phyloP scores from a whole-genome alignment of 2,113 vertebrate genomes.

The Bufo bufo region DNA sequence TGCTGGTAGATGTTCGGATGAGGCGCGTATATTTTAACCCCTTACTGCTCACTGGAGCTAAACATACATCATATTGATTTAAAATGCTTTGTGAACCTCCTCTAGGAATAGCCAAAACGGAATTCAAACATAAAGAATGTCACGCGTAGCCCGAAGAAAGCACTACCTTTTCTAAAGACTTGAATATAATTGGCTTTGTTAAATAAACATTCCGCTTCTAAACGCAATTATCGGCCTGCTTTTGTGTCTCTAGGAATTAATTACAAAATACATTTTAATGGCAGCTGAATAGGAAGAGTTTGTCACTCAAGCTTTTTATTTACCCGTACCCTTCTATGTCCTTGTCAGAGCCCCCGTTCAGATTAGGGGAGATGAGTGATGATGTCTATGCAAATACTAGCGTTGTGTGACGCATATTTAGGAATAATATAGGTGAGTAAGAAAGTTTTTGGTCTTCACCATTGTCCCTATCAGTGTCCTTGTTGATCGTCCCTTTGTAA shows the following conservation, averaged over 20 bases:
- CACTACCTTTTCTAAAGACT: constrained; percentile 43
- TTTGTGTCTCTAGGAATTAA: constrained; percentile 56
- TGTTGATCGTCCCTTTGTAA: not conserved
- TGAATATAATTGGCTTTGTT: constrained; percentile 50
- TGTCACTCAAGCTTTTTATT: constrained; percentile 52
- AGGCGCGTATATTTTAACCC: not conserved
- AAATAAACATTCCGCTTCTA: constrained; percentile 44
- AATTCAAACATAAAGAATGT: constrained; percentile 27
- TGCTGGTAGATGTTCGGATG: constrained; percentile 1
- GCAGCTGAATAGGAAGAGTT: constrained; percentile 43
- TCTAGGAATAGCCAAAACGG: not conserved
- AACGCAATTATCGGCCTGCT: constrained; percentile 50
- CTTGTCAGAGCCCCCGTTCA: constrained; percentile 39
- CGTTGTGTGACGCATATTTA: not conserved
- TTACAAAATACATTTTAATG: constrained; percentile 54
- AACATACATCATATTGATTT: constrained; percentile 23
- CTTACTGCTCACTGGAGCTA: not conserved
- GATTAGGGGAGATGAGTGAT: constrained; percentile 25
- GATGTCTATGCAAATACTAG: constrained; percentile 24
- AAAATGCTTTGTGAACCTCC: too few relatives aligned
- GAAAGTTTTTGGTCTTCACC: not conserved
- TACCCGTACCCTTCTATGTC: constrained; percentile 33
- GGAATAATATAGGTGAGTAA: too few relatives aligned
- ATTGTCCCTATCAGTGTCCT: not conserved
- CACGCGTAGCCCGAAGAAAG: constrained; percentile 20